These are phyloP conservation scores for Brachionus sp. DNA, from an alignment of 1,140 invertebrate species.

Conservation along the genomic window DNA sequence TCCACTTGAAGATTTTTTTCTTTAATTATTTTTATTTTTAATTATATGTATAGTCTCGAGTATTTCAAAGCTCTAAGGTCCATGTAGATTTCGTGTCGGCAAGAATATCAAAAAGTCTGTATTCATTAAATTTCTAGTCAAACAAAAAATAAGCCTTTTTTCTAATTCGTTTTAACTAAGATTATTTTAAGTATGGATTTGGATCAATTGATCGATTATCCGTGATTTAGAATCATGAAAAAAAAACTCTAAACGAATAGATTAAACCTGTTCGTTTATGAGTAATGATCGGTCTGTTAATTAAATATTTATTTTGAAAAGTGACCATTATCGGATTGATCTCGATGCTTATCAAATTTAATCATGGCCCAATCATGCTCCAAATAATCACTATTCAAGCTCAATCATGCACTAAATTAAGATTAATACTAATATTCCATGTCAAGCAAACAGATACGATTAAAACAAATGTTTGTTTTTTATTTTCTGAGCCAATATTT, in stretches of 20 bases:
- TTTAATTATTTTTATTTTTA: not conserved
- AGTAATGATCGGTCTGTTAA: not conserved
- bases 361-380: not conserved
- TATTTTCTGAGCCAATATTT: not conserved
- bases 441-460: not conserved
- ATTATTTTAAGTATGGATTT: not conserved
- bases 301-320: slow-evolving; percentile 35
- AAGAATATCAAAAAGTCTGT: not conserved
- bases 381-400: not conserved
- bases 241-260: not conserved
- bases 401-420: slow-evolving; percentile 5
- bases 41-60: not conserved
- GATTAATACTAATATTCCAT: not conserved
- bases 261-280: not conserved
- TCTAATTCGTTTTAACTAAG: not conserved
- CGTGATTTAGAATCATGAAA: not conserved
- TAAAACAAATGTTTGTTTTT: not conserved
- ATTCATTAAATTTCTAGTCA: not conserved
- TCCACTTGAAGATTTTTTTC: not conserved
- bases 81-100: not conserved
- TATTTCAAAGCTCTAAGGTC: not conserved
- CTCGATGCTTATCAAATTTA: not conserved
- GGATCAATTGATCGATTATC: slow-evolving; percentile 28
- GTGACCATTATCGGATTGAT: not conserved
- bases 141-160: not conserved